A percentile compares a stretch with the other conserved stretches of the same genome.
phyloP scores from a whole-genome alignment of 2,888 invertebrate genomes.

The Clepsis dumicolana region DNA sequence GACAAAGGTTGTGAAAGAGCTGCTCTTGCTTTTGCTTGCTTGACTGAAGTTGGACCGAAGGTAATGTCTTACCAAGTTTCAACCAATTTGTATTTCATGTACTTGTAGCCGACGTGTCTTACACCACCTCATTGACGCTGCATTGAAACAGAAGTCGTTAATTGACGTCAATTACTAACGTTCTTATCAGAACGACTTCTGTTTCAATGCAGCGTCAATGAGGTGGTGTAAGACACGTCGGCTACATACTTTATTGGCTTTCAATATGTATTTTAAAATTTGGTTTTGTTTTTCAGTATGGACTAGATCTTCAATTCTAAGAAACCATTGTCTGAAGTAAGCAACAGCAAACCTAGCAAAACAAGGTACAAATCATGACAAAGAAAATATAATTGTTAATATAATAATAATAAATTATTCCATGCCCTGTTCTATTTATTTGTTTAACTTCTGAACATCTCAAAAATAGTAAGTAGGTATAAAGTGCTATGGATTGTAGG shows the following conservation, averaged over 20 bases:
- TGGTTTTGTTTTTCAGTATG: slow-evolving; percentile 57
- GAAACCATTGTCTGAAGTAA: not conserved
- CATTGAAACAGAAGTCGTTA: too few species aligned
- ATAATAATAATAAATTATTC: slow-evolving; percentile 16
- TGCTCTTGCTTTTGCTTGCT: slow-evolving; percentile 60
- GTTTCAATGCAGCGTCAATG: too few species aligned
- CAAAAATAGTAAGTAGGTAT: too few species aligned
- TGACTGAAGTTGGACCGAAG: slow-evolving; percentile 61
- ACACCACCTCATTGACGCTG: too few species aligned
- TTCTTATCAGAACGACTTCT: too few species aligned
- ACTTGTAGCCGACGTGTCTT: too few species aligned
- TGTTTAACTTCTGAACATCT: too few species aligned
- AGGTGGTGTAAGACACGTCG: too few species aligned
- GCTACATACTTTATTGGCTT: too few species aligned
- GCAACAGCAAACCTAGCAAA: slow-evolving; percentile 4
- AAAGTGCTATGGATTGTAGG: too few species aligned
- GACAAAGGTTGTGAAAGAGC: slow-evolving; percentile 67
- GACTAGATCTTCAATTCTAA: slow-evolving; percentile 59
- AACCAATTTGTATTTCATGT: too few species aligned
- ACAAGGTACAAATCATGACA: slow-evolving; percentile 26
- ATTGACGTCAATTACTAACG: too few species aligned
- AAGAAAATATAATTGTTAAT: not conserved
- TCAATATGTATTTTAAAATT: not conserved
- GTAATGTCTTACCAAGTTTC: slow-evolving; percentile 50
- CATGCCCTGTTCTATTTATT: slow-evolving; percentile 28